Evolutionary conservation across 2,888 invertebrate species (phyloP), one percentile per base, ranked within the genome.

Genomic region (Labia minor): DNA sequence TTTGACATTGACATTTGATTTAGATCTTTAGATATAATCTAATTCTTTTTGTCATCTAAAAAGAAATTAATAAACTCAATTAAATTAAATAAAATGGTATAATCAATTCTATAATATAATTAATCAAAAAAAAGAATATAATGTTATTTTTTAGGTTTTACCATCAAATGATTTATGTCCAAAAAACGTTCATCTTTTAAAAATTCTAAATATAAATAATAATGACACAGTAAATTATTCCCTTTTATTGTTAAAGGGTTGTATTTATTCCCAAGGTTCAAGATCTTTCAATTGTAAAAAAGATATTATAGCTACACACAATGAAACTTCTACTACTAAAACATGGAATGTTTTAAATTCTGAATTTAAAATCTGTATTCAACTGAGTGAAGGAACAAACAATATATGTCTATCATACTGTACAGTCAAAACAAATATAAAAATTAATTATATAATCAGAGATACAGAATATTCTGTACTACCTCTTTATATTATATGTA

Each of bases 401-500:
- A 74, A 80, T 61, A 78, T 90, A 68, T 79, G 80, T 70, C 76
- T 90, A 49, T 80, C 83, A 71, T 86, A 83, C 70, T 78, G 81
- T 37, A 78, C 78, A 63, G 77, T 79, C 62, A 78, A 80, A 69
- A 77, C 79, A 71, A 78, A 78, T 64, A 72, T 87, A 21, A 72
- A 78, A 66, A 73, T 89, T 65, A 78, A 81, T 20, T 86, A 86
- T 74, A 78, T 79, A 70, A 85, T 85, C 14, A 77, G 83, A 68
- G 79, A 80, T 70, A 84, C 84, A 3, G 80, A 83, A 73, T 78
- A 85, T 65, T 79, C 83, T 72, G 87, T 90, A 68, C 85, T 89
- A 37, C 92, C 94, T 18, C 82, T 95, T 18, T 92, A 93, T 75
- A 86, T 95, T 66, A 84, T 92, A 72, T 92, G 92, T 76, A 81